Conservation (phyloP, 2,888 invertebrate species). For the Campoplex nolae region DNA sequence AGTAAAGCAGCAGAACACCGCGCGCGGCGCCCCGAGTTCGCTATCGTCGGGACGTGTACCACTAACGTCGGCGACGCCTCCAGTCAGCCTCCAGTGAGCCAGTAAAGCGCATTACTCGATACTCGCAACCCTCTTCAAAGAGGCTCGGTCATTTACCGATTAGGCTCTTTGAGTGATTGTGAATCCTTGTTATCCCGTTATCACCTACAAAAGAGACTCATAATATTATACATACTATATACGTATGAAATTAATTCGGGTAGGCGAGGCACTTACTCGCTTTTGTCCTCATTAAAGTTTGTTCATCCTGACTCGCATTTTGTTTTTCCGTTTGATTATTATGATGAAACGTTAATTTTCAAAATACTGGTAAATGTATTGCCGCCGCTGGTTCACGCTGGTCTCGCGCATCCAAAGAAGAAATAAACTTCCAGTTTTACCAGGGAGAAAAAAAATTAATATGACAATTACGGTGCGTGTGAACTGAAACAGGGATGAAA, state of each 20-base stretch:
- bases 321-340: not conserved
- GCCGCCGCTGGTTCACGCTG: not conserved
- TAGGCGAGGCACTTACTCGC: slow-evolving; percentile 15
- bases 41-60: slow-evolving; percentile 72
- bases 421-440: not conserved
- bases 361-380: not conserved
- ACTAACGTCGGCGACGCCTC: slow-evolving; percentile 76
- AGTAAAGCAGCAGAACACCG: slow-evolving; percentile 72
- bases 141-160: slow-evolving; percentile 63
- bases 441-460: not conserved
- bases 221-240: not conserved
- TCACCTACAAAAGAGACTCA: slow-evolving; percentile 21
- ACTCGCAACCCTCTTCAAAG: slow-evolving; percentile 53
- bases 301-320: slow-evolving; percentile 20
- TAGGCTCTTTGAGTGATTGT: slow-evolving; percentile 50
- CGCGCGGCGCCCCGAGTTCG: slow-evolving; percentile 70
- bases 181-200: slow-evolving; percentile 43
- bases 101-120: slow-evolving; percentile 62
- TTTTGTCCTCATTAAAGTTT: not conserved
- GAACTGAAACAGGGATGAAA: not conserved
- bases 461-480: not conserved
- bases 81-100: slow-evolving; percentile 80
- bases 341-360: slow-evolving; percentile 1
- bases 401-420: not conserved
- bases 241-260: not conserved